Evolutionary conservation across 2,888 invertebrate genomes (phyloP), one percentile per base, ranked within the genome.

Genomic region (Campoplex nolae): DNA sequence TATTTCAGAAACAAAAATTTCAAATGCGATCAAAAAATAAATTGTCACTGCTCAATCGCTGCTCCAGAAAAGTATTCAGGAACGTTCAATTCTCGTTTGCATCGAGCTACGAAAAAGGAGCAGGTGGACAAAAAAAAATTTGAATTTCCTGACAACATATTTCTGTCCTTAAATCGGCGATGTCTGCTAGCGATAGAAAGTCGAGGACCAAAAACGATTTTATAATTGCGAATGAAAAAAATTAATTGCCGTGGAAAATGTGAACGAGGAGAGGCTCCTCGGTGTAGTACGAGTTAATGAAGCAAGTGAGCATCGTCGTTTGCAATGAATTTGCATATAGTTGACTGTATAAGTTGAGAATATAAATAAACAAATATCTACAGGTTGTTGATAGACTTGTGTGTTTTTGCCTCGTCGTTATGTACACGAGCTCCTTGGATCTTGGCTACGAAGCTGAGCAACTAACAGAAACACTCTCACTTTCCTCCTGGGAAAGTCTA

Each of bases 401-500:
- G 42, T 51, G 38, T 48, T 35, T 28, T 35, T 75, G 11, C 54
- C 13, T 23, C 13, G 28, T 67, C 42, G 51, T 76, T 76, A 74
- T 71, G 42, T 65, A 75, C 82, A 87, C 84, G 84, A 82, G 38
- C 75, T 84, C 82, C 70, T 87, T 23, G 23, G 82, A 87, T 84
- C 83, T 79, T 76, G 73, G 65, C 58, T 32, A 68, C 82, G 84
- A 87, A 82, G 74, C 76, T 84, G 70, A 78, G 78, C 80, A 67
- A 56, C 38, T 75, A 84, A 77, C 80, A 85, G 87, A 81, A 90
- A 38, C 92, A 93, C 93, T 93, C 94, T 94, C 93, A 92, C 94
- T 94, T 93, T 94, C 91, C 91, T 92, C 92, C 93, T 93, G 94
- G 92, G 94, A 94, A 94, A 94, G 94, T 93, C 93, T 92, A 92